phyloP scores from a whole-genome alignment of 2,113 vertebrate genomes.

The Chaetura pelagica region DNA sequence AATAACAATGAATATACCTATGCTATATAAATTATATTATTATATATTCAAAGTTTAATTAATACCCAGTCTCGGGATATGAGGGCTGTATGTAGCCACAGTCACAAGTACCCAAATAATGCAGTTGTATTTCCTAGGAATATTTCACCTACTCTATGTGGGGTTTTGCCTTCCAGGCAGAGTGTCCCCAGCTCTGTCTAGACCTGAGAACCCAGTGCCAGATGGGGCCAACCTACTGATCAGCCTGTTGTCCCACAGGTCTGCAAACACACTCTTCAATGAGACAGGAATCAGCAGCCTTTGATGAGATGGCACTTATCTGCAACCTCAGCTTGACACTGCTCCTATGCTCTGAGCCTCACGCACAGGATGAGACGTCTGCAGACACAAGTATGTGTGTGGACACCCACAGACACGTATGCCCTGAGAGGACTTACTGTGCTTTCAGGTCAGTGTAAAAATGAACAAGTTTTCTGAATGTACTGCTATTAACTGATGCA shows the following conservation, averaged over 20 bases:
- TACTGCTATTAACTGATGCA: background rate
- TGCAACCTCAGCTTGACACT: background rate
- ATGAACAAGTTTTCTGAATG: background rate
- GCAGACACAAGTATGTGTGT: background rate
- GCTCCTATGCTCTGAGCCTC: background rate
- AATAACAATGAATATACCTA: too few relatives aligned
- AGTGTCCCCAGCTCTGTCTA: background rate
- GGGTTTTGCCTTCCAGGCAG: background rate
- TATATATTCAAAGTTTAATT: background rate
- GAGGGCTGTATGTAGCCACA: background rate
- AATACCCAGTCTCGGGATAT: background rate
- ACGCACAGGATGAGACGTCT: rapidly evolving
- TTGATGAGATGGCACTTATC: background rate
- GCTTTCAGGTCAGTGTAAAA: background rate
- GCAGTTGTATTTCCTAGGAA: background rate
- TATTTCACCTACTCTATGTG: background rate
- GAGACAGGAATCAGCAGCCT: background rate
- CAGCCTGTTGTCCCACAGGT: background rate
- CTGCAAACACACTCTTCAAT: rapidly evolving
- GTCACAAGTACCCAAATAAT: background rate
- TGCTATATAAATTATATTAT: too few relatives aligned
- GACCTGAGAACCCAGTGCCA: background rate
- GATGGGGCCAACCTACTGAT: background rate
- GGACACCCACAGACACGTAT: background rate
- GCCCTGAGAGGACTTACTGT: background rate